phyloP scores from a whole-genome alignment of 2,888 invertebrate species.

The Melieria crassipennis region DNA sequence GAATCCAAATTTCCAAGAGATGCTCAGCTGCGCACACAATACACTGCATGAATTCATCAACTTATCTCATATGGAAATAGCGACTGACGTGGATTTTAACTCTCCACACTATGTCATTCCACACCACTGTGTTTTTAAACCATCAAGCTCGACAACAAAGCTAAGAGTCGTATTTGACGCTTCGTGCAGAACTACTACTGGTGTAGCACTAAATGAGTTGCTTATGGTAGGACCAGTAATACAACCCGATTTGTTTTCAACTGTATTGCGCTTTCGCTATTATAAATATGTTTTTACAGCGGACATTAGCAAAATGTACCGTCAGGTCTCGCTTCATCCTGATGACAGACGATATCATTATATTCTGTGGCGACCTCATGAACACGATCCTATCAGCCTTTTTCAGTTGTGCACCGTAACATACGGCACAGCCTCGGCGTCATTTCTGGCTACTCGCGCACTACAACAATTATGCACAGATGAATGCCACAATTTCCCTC shows the following conservation, averaged over 20 bases:
- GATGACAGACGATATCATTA: slow-evolving; percentile 29
- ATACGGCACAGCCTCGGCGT: background rate
- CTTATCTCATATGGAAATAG: slow-evolving; percentile 24
- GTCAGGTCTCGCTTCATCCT: slow-evolving; percentile 15
- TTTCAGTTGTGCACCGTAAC: slow-evolving; percentile 10
- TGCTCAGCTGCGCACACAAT: slow-evolving; percentile 13
- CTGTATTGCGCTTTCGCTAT: background rate
- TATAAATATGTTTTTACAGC: background rate
- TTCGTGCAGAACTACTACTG: slow-evolving; percentile 21
- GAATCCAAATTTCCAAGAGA: slow-evolving; percentile 25
- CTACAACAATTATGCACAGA: slow-evolving; percentile 3
- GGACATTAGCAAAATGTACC: slow-evolving; percentile 39
- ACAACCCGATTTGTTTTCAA: slow-evolving; percentile 31
- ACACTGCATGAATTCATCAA: slow-evolving; percentile 25
- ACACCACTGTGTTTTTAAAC: slow-evolving; percentile 32
- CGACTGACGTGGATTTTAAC: slow-evolving; percentile 19
- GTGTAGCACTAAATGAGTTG: slow-evolving; percentile 30
- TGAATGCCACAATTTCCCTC: background rate
- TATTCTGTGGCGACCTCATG: slow-evolving; percentile 36
- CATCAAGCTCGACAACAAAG: slow-evolving; percentile 33
- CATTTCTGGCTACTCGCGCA: slow-evolving; percentile 3
- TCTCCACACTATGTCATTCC: slow-evolving; percentile 30
- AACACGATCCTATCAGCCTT: slow-evolving; percentile 17
- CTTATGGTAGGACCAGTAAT: slow-evolving; percentile 27
- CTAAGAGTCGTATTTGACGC: slow-evolving; percentile 31